Evolutionary conservation across 2,888 invertebrate species (phyloP), one percentile per base, ranked within the genome.

Genomic region (Cerastis leucographa): DNA sequence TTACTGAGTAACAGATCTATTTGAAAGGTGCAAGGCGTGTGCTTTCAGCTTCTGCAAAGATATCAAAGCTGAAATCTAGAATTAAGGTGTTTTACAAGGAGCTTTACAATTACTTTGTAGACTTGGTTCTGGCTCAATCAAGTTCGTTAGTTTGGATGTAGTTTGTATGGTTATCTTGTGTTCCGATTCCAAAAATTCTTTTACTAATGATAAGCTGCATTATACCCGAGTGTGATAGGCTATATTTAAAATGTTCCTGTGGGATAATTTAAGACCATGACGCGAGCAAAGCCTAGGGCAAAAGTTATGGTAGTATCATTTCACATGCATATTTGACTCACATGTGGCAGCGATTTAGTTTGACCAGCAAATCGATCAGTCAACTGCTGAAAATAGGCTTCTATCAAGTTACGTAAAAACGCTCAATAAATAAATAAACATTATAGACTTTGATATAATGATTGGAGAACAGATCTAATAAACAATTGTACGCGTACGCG

Each of bases 371-470:
- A 65, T 76, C 64, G 51, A 51, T 70, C 49, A 69, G 8, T 51
- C n/a, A 29, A 19, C 19, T 51, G 22, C 22, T 54, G 54, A 75
- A 56, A 22, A 29, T 51, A 67, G 44, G 22, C 40, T 40, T 54
- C 19, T 29, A 9, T 6, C 7, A 29, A 22, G 6, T 44, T 59
- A 17, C 44, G 29, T 40, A 59, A 65, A 44, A 46, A 7, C 14
- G 29, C 51, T 65, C 12, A 44, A 35, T 5, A 59, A 81, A 44
- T 56, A 81, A 65, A 76, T 65, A 76, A 14, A 76, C 44, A 19
- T 7, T 40, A 29, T 62, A 46, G 76, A 70, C 70, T 29, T 80
- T 80, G 77, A 76, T 76, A 49, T 66, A 80, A 61, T 77, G 40
- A 71, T 80, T 51, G 40, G 56, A 29, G 44, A 65, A 80, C 49